Evolutionary conservation across 2,888 invertebrate genomes (phyloP).

Genomic region (Drosophila limbata): DNA sequence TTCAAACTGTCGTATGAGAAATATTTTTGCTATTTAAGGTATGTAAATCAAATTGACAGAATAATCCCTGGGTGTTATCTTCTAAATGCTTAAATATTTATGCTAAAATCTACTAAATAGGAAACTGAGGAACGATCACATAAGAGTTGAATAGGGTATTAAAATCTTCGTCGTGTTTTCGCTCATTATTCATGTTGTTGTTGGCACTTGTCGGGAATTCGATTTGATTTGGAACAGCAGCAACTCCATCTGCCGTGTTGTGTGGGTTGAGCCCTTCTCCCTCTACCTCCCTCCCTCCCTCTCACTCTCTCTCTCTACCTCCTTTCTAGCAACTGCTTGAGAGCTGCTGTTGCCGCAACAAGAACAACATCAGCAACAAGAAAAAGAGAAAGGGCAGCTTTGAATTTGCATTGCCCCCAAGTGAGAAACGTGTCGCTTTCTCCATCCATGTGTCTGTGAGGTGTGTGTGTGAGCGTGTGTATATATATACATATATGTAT

Average conservation of each 20-base stretch:
- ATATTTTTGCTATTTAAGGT: too few species aligned
- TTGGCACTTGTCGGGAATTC: constrained; percentile 62
- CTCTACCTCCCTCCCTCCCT: background rate
- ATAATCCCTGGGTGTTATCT: too few species aligned
- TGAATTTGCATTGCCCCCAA: constrained; percentile 69
- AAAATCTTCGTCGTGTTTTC: background rate
- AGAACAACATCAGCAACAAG: background rate
- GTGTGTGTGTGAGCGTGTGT: constrained; percentile 7
- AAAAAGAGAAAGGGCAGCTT: constrained; percentile 27
- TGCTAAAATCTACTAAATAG: too few species aligned
- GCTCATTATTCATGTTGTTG: constrained; percentile 3
- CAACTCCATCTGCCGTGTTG: constrained; percentile 36
- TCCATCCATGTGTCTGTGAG: background rate
- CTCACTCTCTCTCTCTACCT: constrained; percentile 22
- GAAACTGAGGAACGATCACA: too few species aligned
- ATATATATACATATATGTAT: constrained; percentile 11
- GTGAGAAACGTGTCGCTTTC: constrained; percentile 41
- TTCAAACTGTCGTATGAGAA: too few species aligned
- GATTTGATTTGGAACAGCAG: constrained; percentile 67
- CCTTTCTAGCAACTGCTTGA: constrained; percentile 58
- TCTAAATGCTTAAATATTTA: too few species aligned
- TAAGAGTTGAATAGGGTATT: too few species aligned
- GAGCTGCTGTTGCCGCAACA: constrained; percentile 31
- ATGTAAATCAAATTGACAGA: too few species aligned
- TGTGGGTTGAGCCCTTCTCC: constrained; percentile 27